phyloP scores from a whole-genome alignment of 2,888 invertebrate genomes.

The Pantelozetes paolii region DNA sequence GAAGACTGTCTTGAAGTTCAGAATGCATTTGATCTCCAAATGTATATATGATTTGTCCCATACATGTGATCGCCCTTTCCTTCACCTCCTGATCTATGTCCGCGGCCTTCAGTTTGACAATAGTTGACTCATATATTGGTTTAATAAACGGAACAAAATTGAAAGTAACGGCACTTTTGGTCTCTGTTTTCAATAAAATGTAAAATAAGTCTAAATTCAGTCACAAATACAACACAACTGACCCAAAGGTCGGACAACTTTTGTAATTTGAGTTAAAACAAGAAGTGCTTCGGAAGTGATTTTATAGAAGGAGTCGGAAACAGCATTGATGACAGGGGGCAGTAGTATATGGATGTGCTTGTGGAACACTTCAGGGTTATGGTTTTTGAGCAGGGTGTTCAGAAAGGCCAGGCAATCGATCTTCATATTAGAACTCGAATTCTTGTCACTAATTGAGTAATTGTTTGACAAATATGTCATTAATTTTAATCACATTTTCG shows the following conservation, averaged over 20 bases:
- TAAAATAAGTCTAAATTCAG: neutral
- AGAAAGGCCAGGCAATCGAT: constrained; percentile 93
- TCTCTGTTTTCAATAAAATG: neutral
- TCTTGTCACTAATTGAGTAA: constrained; percentile 66
- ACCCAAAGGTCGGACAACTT: constrained; percentile 83
- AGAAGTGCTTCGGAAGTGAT: constrained; percentile 93
- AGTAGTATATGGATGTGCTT: constrained; percentile 71
- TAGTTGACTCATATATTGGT: constrained; percentile 70
- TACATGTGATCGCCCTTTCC: constrained; percentile 92
- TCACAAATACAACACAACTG: constrained; percentile 49
- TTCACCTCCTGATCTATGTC: constrained; percentile 99
- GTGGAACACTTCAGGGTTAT: constrained; percentile 72
- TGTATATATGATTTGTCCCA: constrained; percentile 89
- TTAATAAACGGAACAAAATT: constrained; percentile 74
- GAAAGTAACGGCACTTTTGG: constrained; percentile 56
- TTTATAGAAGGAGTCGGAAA: constrained; percentile 95
- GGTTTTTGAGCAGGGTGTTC: constrained; percentile 73
- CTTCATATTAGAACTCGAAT: constrained; percentile 94
- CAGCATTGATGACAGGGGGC: constrained; percentile 77
- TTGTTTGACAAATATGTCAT: no score
- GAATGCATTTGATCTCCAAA: constrained; percentile 74
- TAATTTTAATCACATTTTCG: no score
- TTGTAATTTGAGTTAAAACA: constrained; percentile 87
- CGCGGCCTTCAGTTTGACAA: constrained; percentile 79
- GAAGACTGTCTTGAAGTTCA: constrained; percentile 78